These are phyloP conservation scores for Butorides virescens DNA, from an alignment of 2,113 vertebrate genomes.

Conservation along the genomic window DNA sequence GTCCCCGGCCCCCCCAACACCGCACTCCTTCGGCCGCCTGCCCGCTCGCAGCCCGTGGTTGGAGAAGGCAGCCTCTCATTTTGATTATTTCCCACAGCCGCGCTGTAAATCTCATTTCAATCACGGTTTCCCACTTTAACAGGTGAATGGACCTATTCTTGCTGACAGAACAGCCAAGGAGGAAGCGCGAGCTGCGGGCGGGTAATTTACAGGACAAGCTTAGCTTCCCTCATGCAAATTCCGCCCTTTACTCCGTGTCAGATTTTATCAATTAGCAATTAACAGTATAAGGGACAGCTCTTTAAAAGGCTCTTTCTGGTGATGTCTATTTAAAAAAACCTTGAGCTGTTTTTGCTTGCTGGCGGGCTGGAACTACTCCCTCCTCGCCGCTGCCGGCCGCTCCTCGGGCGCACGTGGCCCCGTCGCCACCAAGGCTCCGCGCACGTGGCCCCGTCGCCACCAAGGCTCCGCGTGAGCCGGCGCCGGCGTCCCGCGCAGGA, in stretches of 20 bases:
- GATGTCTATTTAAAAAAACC: background rate
- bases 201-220: slow-evolving; percentile 18
- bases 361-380: background rate
- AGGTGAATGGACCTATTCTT: slow-evolving; percentile 11
- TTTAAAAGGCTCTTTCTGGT: background rate
- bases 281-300: background rate
- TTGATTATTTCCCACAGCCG: background rate
- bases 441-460: background rate
- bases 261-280: slow-evolving; percentile 37
- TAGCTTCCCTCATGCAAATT: background rate
- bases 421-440: accelerated
- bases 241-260: background rate
- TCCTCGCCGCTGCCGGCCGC: background rate
- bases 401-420: accelerated
- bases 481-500: accelerated
- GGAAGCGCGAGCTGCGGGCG: background rate
- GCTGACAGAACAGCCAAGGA: background rate
- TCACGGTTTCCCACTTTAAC: background rate
- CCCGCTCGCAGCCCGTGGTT: background rate
- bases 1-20: background rate
- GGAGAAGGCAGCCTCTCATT: background rate
- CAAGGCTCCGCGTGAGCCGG: accelerated
- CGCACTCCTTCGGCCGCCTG: background rate
- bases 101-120: slow-evolving; percentile 16
- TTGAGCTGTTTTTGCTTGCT: too few species aligned